Base-by-base conservation (phyloP, 2,888 invertebrate genomes). In the Platypus cylindrus region DNA sequence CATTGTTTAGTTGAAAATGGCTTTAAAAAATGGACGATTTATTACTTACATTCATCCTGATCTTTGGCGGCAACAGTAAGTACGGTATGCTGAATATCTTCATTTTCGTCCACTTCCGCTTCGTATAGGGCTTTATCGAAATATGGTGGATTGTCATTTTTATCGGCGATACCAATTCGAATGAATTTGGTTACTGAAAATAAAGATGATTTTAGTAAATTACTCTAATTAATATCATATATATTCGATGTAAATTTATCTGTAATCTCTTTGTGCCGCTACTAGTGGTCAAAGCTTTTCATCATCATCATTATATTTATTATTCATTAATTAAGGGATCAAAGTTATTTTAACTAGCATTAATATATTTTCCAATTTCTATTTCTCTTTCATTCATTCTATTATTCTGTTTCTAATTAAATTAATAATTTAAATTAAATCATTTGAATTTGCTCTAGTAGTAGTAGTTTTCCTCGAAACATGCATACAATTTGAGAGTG, bases 131-230 rank as follows among this genome's bases (percentile, higher is more conserved):
- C 84, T 68, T 93, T 93, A 71, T 90, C 91, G 70, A 98, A 97
- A 67, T 89, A 89, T 45, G 97, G 97, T 44, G 93, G 90, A 70
- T 98, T 97, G 75, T 98, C 98, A 78, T 98, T 98, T 71, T 93
- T 94, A 71, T 98, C 97, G 52, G 91, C 91, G 60, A 97, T 93
- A 55, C 89, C 91, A 67, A 95, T 93, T 52, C 93, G 90, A 67
- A 94, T 93, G 70, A 91, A 93, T 71, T 93, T 93, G 50, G 91
- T 93, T 66, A 93, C 93, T 93, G 75, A n/a, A 57, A 60, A 33
- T 26, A 36, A 41, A 41, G 28, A 18, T 25, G 13, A 25, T 29
- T 4, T 31, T 3, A 14, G 7, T 17, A 15, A 28, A 18, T 16
- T n/a, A 32, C n/a, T n/a, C n/a, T n/a, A n/a, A 22, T 7, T 22